Base-by-base conservation (phyloP, 2,888 invertebrate genomes). In the Arenicola marina region DNA sequence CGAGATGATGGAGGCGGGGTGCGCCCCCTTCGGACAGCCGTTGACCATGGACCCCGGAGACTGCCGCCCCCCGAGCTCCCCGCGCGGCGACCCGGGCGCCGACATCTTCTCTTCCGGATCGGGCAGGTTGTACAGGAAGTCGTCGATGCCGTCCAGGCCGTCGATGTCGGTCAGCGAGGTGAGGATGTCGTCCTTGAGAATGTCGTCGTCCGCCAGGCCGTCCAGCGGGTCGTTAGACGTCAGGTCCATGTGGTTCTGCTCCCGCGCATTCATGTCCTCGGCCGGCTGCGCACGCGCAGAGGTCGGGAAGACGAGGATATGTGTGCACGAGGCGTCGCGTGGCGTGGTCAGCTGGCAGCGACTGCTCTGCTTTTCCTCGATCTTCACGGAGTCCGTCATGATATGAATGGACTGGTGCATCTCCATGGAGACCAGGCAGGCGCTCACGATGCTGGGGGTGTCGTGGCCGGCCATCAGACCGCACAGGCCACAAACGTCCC, bases 261-360 rank as follows among this genome's bases (percentile, higher is more conserved):
- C n/a, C n/a, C n/a, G n/a, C n/a, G n/a, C n/a, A n/a, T n/a, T n/a
- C n/a, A n/a, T n/a, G n/a, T n/a, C n/a, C n/a, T n/a, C n/a, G n/a
- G n/a, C 33, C 4, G 78, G 79, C 76, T 77, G 78, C 29, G 81
- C 82, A 7, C 78, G 78, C 32, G 83, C 79, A 3, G 83, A 96
- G 45, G 96, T 98, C 56, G 98, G 98, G 86, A 99, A 98, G 73
- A 98, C 98, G 74, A 99, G 89, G 73, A 99, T 98, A 83, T 99
- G 99, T 64, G 98, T 98, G 83, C 93, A 93, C 62, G 95, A 92
- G 68, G 95, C 93, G 85, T 99, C 98, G 70, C 95, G 89, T 4
- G 98, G 98, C 65, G 98, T 98, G 75, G 93, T 92, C 76, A 98
- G 87, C 2, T 79, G 78, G 59, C 77, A 76, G 59, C 77, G 79